phyloP scores from a whole-genome alignment of 2,113 vertebrate genomes.

The Syngnathoides biaculeatus region DNA sequence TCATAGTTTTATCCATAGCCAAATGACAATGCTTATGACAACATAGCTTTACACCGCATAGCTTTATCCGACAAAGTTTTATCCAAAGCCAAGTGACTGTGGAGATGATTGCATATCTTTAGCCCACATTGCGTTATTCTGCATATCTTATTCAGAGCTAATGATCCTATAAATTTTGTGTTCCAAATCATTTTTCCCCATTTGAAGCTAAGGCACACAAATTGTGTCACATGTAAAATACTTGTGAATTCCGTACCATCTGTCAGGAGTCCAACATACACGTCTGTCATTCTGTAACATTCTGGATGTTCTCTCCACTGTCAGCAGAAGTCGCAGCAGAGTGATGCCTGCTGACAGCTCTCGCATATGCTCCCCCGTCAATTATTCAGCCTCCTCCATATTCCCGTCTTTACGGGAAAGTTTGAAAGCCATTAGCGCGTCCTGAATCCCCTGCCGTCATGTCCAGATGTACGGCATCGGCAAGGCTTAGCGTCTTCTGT shows the following conservation, averaged over 20 bases:
- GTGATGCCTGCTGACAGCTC: conserved; percentile 40
- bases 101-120: no score
- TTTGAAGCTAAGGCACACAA: background rate
- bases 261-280: conserved; percentile 1
- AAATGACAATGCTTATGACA: no score
- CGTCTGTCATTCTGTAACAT: conserved; percentile 4
- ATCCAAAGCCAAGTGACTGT: background rate
- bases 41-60: background rate
- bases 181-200: background rate
- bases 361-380: conserved; percentile 55
- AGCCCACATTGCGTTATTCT: background rate
- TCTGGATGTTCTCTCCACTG: conserved; percentile 1
- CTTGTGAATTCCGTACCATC: background rate
- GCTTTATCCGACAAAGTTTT: background rate
- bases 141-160: background rate
- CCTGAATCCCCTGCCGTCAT: conserved; percentile 8
- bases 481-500: conserved; percentile 47
- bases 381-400: conserved; percentile 65
- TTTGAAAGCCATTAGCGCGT: conserved; percentile 61
- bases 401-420: conserved; percentile 55
- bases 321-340: conserved; percentile 35
- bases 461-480: conserved; percentile 60
- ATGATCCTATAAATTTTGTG: background rate
- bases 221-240: background rate
- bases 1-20: no score